Evolutionary conservation across 2,888 invertebrate genomes (phyloP), one percentile per base, ranked within the genome.

Genomic region (Arge pagana): DNA sequence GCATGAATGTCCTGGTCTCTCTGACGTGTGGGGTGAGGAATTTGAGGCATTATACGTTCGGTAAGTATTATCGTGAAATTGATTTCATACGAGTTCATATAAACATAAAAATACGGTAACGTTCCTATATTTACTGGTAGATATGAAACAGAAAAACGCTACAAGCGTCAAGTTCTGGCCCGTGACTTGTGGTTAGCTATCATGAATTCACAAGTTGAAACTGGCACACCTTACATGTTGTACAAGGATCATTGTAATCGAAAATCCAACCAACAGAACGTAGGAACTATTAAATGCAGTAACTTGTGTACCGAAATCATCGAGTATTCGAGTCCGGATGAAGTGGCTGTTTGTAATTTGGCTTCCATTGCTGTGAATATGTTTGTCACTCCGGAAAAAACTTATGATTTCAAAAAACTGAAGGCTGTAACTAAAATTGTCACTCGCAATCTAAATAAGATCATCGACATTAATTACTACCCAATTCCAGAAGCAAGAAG

Each of bases 261-360:
- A 1, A 99, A 99, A 79, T 94, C 94, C 54, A 99, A 99, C 77
- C 99, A 99, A 69, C 90, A 98, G 76, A 97, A 99, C 79, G 80
- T 99, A 52, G 99, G 99, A 10, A 98, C 98, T 1, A 99, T 99
- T 62, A 96, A 96, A 78, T 94, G 96, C 77, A 95, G 96, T 66
- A 99, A 99, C 77, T 81, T 99, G 28, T 99, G 98, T 74, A 98
- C 99, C 0, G 99, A 99, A 83, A 93, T 99, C 62, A 86, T 99
- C 0, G 93, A 99, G 75, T 99, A 96, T 76, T 93, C 93, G 2
- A 84, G 93, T 10, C 78, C 86, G 1, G 93, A 96, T 77, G 97
- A 98, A 83, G 86, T 96, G 24, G 98, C 98, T 4, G 98, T 98
- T 0, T 99, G 98, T 76, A 98, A 98, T 80, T 82, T 99, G 69